Percentiles rank a stretch among this genome's conserved stretches.
phyloP scores from a whole-genome alignment of 2,113 vertebrate species.

The Poeciliopsis prolifica region DNA sequence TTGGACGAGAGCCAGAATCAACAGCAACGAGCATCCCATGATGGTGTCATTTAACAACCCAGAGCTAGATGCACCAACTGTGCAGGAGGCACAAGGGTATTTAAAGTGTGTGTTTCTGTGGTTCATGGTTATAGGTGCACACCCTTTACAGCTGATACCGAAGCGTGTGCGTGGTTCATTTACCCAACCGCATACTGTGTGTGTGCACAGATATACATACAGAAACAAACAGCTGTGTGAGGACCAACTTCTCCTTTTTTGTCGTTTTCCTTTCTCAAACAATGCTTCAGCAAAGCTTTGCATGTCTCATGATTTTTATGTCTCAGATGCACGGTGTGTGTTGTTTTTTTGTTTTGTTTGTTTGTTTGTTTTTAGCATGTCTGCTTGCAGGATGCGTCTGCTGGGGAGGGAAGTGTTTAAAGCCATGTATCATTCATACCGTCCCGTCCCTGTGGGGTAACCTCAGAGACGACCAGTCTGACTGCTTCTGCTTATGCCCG shows the following conservation, averaged over 20 bases:
- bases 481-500: constrained; percentile 15
- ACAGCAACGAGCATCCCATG: constrained; percentile 68
- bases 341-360: background rate
- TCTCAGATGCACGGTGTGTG: background rate
- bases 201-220: background rate
- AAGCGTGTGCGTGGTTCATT: constrained; percentile 16
- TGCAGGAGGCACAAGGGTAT: constrained; percentile 26
- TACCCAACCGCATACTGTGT: background rate
- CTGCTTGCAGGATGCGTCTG: constrained; percentile 18
- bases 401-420: constrained; percentile 36
- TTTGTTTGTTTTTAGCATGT: background rate
- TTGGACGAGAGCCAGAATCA: constrained; percentile 69
- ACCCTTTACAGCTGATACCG: constrained; percentile 57
- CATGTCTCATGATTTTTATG: constrained; percentile 14
- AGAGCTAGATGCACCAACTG: constrained; percentile 19
- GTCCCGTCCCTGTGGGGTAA: constrained; percentile 33
- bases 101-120: constrained; percentile 59
- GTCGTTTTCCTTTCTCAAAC: constrained; percentile 5
- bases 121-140: constrained; percentile 58
- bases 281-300: constrained; percentile 2
- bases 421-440: constrained; percentile 50
- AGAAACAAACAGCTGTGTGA: constrained; percentile 1
- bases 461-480: constrained; percentile 37
- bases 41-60: constrained; percentile 60
- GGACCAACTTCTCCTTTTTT: background rate